Conservation (phyloP, 2,797 vertebrate species). For the Phaenicophaeus curvirostris region DNA sequence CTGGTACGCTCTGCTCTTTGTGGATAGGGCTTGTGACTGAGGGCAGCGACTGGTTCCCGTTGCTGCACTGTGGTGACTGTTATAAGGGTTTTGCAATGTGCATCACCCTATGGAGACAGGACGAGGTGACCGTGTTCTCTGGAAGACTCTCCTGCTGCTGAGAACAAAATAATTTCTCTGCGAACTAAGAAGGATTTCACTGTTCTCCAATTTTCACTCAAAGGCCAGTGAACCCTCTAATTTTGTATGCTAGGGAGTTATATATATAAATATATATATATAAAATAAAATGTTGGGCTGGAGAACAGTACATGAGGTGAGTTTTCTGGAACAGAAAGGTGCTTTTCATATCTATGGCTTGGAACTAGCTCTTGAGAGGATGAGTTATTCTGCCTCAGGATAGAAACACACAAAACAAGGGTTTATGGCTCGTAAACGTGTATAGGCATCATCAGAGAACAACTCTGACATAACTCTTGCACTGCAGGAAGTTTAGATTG, state of each 20-base stretch:
- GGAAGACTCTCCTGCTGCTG: neutral
- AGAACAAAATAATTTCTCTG: neutral
- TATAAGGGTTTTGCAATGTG: neutral
- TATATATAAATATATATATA: neutral
- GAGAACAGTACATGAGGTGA: neutral
- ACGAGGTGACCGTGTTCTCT: neutral
- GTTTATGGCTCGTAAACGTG: neutral
- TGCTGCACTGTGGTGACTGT: rapidly evolving
- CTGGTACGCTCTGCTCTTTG: neutral
- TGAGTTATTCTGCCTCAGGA: neutral
- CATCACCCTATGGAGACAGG: neutral
- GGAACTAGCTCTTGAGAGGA: neutral
- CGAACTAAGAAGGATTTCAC: neutral
- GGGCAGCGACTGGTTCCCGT: neutral
- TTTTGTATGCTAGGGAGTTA: neutral
- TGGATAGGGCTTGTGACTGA: neutral
- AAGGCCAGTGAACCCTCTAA: neutral
- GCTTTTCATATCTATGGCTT: neutral
- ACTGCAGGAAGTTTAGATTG: too few species aligned
- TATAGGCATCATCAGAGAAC: neutral
- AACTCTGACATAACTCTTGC: neutral
- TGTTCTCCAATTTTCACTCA: neutral
- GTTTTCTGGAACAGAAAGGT: neutral
- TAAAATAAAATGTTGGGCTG: neutral
- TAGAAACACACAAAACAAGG: neutral